A percentile compares a stretch with the other conserved stretches of the same genome.
Evolutionary conservation across 1,140 invertebrate species (phyloP).

Genomic region (Aradophagus sp.): DNA sequence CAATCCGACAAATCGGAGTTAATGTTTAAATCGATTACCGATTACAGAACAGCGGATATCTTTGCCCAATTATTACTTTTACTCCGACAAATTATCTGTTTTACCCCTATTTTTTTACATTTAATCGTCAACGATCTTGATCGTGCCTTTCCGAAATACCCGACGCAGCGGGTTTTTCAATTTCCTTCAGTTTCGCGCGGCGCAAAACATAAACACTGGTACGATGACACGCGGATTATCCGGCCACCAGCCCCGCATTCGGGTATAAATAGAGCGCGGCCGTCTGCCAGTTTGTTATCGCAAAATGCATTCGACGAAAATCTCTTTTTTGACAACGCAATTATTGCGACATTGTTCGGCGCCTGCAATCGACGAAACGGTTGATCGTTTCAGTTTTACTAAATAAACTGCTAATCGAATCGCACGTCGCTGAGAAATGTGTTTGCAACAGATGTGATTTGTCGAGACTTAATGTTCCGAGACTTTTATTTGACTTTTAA

Average conservation of each 20-base stretch:
- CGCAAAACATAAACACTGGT: slow-evolving; percentile 19
- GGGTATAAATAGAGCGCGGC: slow-evolving; percentile 24
- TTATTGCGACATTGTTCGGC: slow-evolving; percentile 34
- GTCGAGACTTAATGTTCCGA: no score
- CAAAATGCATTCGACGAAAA: slow-evolving; percentile 21
- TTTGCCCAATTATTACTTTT: no score
- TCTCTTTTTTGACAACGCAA: slow-evolving; percentile 36
- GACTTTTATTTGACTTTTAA: no score
- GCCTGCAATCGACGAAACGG: slow-evolving; percentile 8
- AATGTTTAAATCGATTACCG: no score
- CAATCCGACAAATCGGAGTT: no score
- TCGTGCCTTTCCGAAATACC: slow-evolving; percentile 1
- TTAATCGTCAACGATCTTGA: no score
- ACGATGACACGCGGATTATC: slow-evolving; percentile 38
- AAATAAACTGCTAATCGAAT: slow-evolving; percentile 15
- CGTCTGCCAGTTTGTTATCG: slow-evolving; percentile 36
- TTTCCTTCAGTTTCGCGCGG: slow-evolving; percentile 9
- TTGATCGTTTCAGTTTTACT: slow-evolving; percentile 1
- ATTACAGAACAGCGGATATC: no score
- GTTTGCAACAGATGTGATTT: no score
- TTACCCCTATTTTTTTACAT: no score
- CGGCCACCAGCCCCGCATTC: slow-evolving; percentile 12
- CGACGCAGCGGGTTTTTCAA: slow-evolving; percentile 14
- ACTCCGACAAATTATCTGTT: no score
- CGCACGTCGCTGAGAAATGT: no score